phyloP scores from a whole-genome alignment of 2,113 vertebrate genomes.

The Axis porcinus region DNA sequence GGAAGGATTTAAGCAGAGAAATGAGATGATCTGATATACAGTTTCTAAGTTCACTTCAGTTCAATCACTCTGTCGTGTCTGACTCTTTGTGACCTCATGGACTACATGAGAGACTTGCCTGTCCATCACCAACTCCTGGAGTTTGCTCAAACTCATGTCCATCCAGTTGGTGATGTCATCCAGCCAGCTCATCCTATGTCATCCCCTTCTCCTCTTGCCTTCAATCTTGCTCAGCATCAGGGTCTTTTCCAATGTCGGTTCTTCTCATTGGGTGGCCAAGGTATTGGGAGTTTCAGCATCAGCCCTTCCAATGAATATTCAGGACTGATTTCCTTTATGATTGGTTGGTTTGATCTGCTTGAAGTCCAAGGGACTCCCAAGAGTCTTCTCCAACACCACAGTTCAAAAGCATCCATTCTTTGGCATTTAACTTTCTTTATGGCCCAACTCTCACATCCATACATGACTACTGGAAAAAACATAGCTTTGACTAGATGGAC shows the following conservation, averaged over 20 bases:
- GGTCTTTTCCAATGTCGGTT: not conserved
- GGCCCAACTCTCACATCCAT: not conserved
- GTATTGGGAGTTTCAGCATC: not conserved
- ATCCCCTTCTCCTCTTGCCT: not conserved
- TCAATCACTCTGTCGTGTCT: not conserved
- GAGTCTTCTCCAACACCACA: not conserved
- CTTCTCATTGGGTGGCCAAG: not conserved
- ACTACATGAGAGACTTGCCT: not conserved
- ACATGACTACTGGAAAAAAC: not conserved
- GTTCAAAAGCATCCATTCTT: not conserved
- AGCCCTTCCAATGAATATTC: not conserved
- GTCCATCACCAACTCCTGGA: not conserved
- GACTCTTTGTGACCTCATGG: not conserved
- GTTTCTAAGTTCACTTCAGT: not conserved
- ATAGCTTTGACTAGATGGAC: not conserved
- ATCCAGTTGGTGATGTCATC: not conserved
- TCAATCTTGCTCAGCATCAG: not conserved
- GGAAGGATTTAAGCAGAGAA: not conserved
- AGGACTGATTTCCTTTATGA: not conserved
- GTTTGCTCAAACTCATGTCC: not conserved
- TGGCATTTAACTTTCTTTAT: not conserved
- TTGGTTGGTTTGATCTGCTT: not conserved
- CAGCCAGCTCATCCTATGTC: not conserved
- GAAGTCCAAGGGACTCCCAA: not conserved
- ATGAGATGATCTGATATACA: not conserved